phyloP scores from a whole-genome alignment of 2,113 vertebrate species.

The Sceloporus undulatus region DNA sequence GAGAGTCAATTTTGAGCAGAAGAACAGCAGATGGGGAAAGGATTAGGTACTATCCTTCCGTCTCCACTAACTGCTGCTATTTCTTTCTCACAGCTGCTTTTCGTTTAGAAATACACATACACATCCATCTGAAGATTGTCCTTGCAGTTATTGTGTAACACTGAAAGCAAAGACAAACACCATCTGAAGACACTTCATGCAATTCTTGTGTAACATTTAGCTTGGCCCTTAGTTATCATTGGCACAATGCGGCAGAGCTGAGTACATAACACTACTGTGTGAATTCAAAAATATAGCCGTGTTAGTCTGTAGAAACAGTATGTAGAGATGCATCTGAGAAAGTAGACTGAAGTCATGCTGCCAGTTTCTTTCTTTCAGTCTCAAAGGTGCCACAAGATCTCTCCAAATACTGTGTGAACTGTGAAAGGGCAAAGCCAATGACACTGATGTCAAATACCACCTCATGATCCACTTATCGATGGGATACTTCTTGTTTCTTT shows the following conservation, averaged over 20 bases:
- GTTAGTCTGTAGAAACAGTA: no score
- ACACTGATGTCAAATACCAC: not conserved
- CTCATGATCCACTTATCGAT: not conserved
- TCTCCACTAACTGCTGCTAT: not conserved
- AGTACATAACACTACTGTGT: not conserved
- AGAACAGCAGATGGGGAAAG: not conserved
- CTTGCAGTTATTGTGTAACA: no score
- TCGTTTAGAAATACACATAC: not conserved
- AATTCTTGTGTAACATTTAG: not conserved
- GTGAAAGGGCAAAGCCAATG: not conserved
- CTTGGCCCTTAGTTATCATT: not conserved
- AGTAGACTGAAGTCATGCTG: no score
- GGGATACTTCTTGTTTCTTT: not conserved
- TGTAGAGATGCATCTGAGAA: no score
- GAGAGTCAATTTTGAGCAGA: not conserved
- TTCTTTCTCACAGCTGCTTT: not conserved
- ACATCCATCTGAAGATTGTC: no score
- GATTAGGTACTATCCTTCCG: not conserved
- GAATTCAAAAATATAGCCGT: no score
- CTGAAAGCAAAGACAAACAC: no score
- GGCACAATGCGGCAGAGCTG: not conserved
- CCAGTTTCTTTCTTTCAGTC: no score
- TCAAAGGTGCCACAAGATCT: no score
- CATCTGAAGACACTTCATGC: not conserved
- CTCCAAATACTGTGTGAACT: no score